Evolutionary conservation across 2,113 vertebrate genomes (phyloP).

Genomic region (Chlorodrepanis virens): DNA sequence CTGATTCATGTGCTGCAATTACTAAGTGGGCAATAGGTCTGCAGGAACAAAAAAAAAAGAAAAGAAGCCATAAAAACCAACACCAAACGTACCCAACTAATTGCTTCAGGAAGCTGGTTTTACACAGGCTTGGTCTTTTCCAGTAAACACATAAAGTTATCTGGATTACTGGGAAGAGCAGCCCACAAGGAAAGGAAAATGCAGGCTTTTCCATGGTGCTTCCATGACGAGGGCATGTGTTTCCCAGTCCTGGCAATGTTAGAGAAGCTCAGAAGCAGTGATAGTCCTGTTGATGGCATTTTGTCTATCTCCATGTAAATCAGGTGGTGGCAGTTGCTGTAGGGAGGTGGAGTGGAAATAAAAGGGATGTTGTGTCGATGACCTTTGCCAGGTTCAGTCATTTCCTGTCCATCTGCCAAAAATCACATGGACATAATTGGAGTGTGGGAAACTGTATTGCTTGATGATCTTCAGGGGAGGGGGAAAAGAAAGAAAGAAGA

Average conservation of each 20-base stretch:
- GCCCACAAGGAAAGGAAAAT: conserved; percentile 36
- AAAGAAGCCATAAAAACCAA: background rate
- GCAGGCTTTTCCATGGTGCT: background rate
- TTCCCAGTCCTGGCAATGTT: conserved; percentile 23
- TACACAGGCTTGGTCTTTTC: conserved; percentile 37
- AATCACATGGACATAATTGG: conserved; percentile 75
- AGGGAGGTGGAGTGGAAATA: conserved; percentile 53
- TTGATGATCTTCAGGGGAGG: conserved; percentile 66
- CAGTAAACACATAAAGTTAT: conserved; percentile 49
- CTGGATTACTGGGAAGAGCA: conserved; percentile 16
- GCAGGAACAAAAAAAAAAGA: background rate
- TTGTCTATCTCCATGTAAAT: conserved; percentile 62
- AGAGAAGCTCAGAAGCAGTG: conserved; percentile 36
- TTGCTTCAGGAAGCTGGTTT: conserved; percentile 62
- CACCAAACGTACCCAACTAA: background rate
- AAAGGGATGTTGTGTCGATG: conserved; percentile 61
- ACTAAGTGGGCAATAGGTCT: conserved; percentile 8
- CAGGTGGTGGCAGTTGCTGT: conserved; percentile 26
- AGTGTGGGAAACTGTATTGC: conserved; percentile 82
- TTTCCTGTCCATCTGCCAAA: conserved; percentile 90
- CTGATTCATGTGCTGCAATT: conserved; percentile 38
- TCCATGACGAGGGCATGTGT: conserved; percentile 53
- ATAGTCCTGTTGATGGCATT: conserved; percentile 59
- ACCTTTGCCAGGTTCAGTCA: conserved; percentile 80
- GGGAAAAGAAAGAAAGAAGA: conserved; percentile 63